Evolutionary conservation across 92 coral and sea anemone species (phyloP).

Genomic region (Epizoanthus ramosus): DNA sequence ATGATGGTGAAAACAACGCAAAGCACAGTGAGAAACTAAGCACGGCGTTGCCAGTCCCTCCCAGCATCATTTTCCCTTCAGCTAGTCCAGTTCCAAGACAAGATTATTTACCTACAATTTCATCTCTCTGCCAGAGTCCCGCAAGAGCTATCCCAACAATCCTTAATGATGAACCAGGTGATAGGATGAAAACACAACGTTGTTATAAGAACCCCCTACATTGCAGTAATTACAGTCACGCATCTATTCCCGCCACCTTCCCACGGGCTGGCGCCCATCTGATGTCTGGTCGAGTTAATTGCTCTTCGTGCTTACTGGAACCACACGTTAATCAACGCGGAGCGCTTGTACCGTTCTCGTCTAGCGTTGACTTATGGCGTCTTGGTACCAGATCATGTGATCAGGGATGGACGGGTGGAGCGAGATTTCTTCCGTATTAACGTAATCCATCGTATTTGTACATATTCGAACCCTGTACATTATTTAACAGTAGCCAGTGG

Average conservation of each 20-base stretch:
- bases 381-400: slow-evolving; percentile 10
- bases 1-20: slow-evolving; percentile 5
- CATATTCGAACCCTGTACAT: too few relatives aligned
- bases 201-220: background rate
- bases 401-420: background rate
- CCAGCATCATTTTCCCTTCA: slow-evolving; percentile 56
- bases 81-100: background rate
- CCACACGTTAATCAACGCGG: background rate
- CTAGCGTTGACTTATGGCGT: slow-evolving; percentile 84
- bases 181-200: background rate
- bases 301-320: slow-evolving; percentile 4
- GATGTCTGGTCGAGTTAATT: background rate
- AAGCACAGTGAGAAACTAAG: slow-evolving; percentile 1
- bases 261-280: background rate
- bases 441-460: too few relatives aligned
- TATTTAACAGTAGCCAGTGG: too few relatives aligned
- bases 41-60: slow-evolving; percentile 49
- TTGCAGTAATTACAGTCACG: background rate
- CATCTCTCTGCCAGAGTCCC: slow-evolving; percentile 5
- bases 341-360: slow-evolving; percentile 49
- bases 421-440: slow-evolving; percentile 15
- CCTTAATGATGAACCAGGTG: background rate
- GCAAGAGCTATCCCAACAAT: background rate
- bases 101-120: background rate
- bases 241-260: background rate